Percentiles rank a stretch among this genome's conserved stretches.
These are phyloP conservation scores for Bombus consobrinus DNA, from an alignment of 1,140 invertebrate species.

Conservation along the genomic window DNA sequence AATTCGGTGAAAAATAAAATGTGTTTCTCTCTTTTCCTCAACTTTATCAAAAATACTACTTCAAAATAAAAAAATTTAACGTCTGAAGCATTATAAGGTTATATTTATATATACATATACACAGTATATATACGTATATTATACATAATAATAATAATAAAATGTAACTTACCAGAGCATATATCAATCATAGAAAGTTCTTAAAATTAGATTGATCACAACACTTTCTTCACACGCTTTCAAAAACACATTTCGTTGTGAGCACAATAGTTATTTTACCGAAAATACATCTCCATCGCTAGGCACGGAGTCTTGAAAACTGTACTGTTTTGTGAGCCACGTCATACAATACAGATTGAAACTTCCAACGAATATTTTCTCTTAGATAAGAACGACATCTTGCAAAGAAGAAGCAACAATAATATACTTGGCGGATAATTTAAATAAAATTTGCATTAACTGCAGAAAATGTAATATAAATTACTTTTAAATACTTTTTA, in stretches of 20 bases:
- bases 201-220: conserved; percentile 76
- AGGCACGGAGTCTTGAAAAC: conserved; percentile 76
- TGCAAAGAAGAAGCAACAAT: conserved; percentile 3
- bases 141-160: conserved; percentile 44
- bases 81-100: conserved; percentile 47
- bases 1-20: neutral
- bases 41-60: neutral
- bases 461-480: neutral
- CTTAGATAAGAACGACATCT: conserved; percentile 20
- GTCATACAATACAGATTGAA: conserved; percentile 38
- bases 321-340: conserved; percentile 23
- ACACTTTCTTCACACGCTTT: conserved; percentile 71
- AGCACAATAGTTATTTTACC: conserved; percentile 63
- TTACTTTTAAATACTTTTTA: neutral
- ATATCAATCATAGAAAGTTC: conserved; percentile 54
- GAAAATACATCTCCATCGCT: conserved; percentile 79
- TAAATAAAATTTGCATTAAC: neutral
- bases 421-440: neutral
- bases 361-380: neutral
- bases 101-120: conserved; percentile 61
- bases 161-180: conserved; percentile 52
- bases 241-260: conserved; percentile 41
- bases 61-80: neutral
- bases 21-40: no score
- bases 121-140: neutral